Percentiles rank a stretch among this genome's conserved stretches.
phyloP scores from a whole-genome alignment of 2,113 vertebrate species.

The Pseudolaguvia tuberculata region DNA sequence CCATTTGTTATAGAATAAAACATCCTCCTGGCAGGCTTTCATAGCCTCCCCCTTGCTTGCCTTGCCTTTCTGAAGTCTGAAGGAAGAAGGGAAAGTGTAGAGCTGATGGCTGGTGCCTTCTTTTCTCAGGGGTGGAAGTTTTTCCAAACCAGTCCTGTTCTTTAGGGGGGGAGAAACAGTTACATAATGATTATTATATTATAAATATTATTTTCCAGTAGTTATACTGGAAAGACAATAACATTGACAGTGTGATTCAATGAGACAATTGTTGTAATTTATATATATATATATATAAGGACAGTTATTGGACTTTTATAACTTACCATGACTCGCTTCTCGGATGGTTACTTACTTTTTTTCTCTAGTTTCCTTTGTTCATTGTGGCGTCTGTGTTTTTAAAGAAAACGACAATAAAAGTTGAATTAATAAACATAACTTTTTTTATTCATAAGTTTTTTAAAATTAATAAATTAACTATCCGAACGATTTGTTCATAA shows the following conservation, averaged over 20 bases:
- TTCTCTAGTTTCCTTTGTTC: neutral
- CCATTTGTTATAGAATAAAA: constrained; percentile 35
- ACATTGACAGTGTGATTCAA: neutral
- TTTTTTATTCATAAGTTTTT: too few relatives aligned
- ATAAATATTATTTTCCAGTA: neutral
- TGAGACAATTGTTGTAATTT: neutral
- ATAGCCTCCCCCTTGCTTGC: constrained; percentile 40
- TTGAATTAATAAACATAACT: too few relatives aligned
- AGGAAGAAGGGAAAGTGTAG: constrained; percentile 46
- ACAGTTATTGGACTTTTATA: neutral
- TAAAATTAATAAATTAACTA: neutral
- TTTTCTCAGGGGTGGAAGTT: constrained; percentile 36
- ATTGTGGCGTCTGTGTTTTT: neutral
- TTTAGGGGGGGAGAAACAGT: constrained; percentile 9
- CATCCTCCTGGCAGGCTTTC: constrained; percentile 39
- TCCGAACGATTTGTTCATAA: constrained; percentile 42
- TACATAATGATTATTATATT: constrained; percentile 4
- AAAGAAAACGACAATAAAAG: neutral
- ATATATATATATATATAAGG: too few relatives aligned
- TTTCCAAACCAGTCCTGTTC: constrained; percentile 34
- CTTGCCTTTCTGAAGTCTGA: constrained; percentile 50
- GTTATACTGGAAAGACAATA: neutral
- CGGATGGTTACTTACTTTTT: neutral
- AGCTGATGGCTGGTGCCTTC: constrained; percentile 19
- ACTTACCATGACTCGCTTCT: constrained; percentile 24